These are phyloP conservation scores for Platerodrilus igneus DNA, from an alignment of 2,888 invertebrate species.

Conservation along the genomic window DNA sequence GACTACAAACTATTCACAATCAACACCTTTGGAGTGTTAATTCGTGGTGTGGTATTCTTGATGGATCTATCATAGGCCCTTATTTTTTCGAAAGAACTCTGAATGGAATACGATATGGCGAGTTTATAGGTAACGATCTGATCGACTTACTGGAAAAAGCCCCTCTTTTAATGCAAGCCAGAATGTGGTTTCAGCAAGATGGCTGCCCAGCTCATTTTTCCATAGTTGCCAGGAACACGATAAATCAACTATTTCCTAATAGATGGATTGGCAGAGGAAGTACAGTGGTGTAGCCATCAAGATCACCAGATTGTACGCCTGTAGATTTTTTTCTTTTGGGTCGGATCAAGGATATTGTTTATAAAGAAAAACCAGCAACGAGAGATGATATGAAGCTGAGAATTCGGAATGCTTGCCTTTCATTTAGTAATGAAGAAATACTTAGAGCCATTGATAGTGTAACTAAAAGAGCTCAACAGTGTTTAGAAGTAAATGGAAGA, in stretches of 20 bases:
- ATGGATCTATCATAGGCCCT: constrained; percentile 1
- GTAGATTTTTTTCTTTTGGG: constrained; percentile 8
- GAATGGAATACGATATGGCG: constrained; percentile 4
- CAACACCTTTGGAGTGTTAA: too few relatives aligned
- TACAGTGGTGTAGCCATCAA: constrained; percentile 4
- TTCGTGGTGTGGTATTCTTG: too few relatives aligned
- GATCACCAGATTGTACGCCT: constrained; percentile 4
- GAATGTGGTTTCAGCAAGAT: too few relatives aligned
- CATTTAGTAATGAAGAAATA: constrained; percentile 1
- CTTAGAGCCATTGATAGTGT: too few relatives aligned
- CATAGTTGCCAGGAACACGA: constrained; percentile 1
- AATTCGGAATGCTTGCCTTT: constrained; percentile 5
- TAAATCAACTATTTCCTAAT: constrained; percentile 5
- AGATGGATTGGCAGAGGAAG: constrained; percentile 7
- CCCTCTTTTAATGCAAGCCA: constrained; percentile 6
- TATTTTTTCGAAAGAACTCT: constrained; percentile 3
- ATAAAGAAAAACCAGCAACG: constrained; percentile 5
- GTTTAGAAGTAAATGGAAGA: too few relatives aligned
- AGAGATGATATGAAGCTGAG: constrained; percentile 7
- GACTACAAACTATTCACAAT: too few relatives aligned
- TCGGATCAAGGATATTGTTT: constrained; percentile 9
- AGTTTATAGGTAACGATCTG: constrained; percentile 3
- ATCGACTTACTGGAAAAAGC: constrained; percentile 1
- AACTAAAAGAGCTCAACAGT: too few relatives aligned
- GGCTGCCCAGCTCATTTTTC: constrained; percentile 5